Percentiles rank a stretch among this genome's conserved stretches.
These are phyloP conservation scores for Sinopyrophorus schimmeli DNA, from an alignment of 2,888 invertebrate species.

Conservation along the genomic window DNA sequence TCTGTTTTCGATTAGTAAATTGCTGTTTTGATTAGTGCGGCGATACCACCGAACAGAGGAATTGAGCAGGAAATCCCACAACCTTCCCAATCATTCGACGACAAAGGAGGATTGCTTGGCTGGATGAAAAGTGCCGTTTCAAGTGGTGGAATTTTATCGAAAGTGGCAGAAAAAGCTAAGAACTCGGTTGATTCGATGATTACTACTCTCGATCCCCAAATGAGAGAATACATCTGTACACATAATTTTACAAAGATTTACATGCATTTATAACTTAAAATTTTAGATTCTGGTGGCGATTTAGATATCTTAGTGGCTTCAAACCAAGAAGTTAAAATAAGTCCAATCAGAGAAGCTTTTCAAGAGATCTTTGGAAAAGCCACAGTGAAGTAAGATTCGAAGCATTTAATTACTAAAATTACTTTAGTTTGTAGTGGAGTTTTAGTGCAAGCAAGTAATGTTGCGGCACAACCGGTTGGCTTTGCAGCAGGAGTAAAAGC, in stretches of 20 bases:
- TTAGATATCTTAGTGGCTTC: constrained; percentile 75
- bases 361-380: constrained; percentile 79
- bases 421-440: constrained; percentile 60
- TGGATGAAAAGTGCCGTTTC: constrained; percentile 74
- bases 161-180: constrained; percentile 76
- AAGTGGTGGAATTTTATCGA: constrained; percentile 65
- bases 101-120: constrained; percentile 63
- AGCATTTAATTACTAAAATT: neutral
- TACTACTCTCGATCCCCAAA: constrained; percentile 86
- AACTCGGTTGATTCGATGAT: constrained; percentile 84
- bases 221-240: constrained; percentile 82
- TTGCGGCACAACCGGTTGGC: constrained; percentile 78
- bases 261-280: constrained; percentile 41
- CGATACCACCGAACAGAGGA: constrained; percentile 53
- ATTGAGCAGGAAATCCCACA: constrained; percentile 38
- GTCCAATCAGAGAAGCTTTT: constrained; percentile 78
- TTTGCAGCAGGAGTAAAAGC: constrained; percentile 74
- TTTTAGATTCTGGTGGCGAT: constrained; percentile 77
- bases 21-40: too few species aligned
- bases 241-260: constrained; percentile 13
- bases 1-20: too few species aligned
- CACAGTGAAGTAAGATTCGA: constrained; percentile 65
- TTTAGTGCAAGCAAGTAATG: constrained; percentile 62
- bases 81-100: constrained; percentile 50
- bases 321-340: constrained; percentile 75